These are phyloP conservation scores for Didymodactylos carnosus DNA, from an alignment of 2,888 invertebrate genomes.

Conservation along the genomic window DNA sequence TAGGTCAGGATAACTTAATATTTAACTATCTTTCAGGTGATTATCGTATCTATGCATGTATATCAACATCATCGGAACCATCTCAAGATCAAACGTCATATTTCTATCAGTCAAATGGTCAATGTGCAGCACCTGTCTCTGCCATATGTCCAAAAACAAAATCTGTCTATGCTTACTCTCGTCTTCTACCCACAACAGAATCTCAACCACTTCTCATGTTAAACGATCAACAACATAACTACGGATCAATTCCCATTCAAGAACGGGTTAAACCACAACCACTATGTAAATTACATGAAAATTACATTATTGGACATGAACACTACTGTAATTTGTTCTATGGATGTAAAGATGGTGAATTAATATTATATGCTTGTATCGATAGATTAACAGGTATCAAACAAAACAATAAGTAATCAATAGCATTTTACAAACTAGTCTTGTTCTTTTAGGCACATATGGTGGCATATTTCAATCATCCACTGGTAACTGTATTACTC, in stretches of 20 bases:
- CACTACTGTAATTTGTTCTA: conserved; percentile 11
- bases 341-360: conserved; percentile 6
- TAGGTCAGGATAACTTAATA: no score
- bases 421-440: no score
- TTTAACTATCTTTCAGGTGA: no score
- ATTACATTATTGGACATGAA: conserved; percentile 2
- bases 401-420: no score
- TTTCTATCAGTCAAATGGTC: background rate
- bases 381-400: conserved; percentile 4
- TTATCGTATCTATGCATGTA: conserved; percentile 14
- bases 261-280: background rate
- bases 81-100: background rate
- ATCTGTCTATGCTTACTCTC: conserved; percentile 1
- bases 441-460: no score
- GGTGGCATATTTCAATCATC: conserved; percentile 8
- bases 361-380: conserved; percentile 10
- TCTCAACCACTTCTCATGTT: background rate
- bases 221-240: background rate
- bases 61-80: background rate
- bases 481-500: conserved; percentile 1
- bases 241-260: conserved; percentile 4
- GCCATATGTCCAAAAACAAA: background rate
- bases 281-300: background rate
- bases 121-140: background rate
- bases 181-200: background rate